Conservation (phyloP, 2,888 invertebrate species). For the Tetramorium bicarinatum region DNA sequence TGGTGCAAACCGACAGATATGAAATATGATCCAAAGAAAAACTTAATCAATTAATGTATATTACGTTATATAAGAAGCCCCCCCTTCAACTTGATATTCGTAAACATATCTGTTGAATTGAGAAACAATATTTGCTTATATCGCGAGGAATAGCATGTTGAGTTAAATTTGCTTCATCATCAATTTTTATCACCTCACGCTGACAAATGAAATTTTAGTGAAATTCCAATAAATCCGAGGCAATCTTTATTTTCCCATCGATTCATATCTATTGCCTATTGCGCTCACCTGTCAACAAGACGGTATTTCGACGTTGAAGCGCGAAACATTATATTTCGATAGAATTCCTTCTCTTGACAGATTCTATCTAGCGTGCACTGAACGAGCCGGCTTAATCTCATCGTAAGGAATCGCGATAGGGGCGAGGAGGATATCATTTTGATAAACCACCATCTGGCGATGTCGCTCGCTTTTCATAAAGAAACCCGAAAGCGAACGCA, state of each 20-base stretch:
- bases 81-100: not conserved
- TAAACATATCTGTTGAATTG: not conserved
- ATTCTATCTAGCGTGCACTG: slow-evolving; percentile 7
- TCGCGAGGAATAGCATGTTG: not conserved
- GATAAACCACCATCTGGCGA: slow-evolving; percentile 20
- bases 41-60: slow-evolving; percentile 1
- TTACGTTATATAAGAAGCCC: not conserved
- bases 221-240: slow-evolving; percentile 22
- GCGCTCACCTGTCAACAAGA: slow-evolving; percentile 7
- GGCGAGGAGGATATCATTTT: slow-evolving; percentile 18
- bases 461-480: not conserved
- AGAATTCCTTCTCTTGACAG: slow-evolving; percentile 11
- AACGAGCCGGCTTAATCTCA: slow-evolving; percentile 39
- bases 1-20: not conserved
- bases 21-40: not conserved
- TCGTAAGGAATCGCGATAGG: slow-evolving; percentile 1
- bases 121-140: not conserved
- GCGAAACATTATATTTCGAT: slow-evolving; percentile 17
- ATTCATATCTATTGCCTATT: slow-evolving; percentile 16
- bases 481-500: slow-evolving; percentile 24
- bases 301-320: slow-evolving; percentile 29
- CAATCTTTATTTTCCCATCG: slow-evolving; percentile 30
- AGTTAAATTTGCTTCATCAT: not conserved
- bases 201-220: slow-evolving; percentile 19
- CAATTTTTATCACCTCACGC: slow-evolving; percentile 3